Percentiles rank a stretch among this genome's conserved stretches.
phyloP scores from a whole-genome alignment of 1,140 invertebrate genomes.

The Anoplophora glabripennis region DNA sequence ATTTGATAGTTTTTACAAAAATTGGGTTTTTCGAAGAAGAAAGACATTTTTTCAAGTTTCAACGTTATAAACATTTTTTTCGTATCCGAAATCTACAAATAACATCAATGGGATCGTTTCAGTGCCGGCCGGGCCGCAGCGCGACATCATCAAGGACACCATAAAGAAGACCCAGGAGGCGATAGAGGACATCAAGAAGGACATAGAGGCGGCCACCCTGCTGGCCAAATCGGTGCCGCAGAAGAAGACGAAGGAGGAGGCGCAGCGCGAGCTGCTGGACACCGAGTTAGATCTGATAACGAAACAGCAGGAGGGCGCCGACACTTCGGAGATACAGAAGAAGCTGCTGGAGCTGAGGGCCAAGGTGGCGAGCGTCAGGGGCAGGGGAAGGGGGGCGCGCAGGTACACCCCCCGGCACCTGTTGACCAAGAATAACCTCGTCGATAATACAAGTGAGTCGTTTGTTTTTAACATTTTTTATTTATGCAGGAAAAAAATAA shows the following conservation, averaged over 20 bases:
- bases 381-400: slow-evolving; percentile 27
- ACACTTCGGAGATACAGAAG: slow-evolving; percentile 69
- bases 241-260: slow-evolving; percentile 53
- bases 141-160: slow-evolving; percentile 64
- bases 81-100: no score
- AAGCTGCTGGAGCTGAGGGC: slow-evolving; percentile 70
- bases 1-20: no score
- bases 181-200: slow-evolving; percentile 73
- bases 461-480: background rate
- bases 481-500: no score
- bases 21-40: no score
- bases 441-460: slow-evolving; percentile 29
- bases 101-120: slow-evolving; percentile 9
- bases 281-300: slow-evolving; percentile 85
- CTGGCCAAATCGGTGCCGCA: slow-evolving; percentile 22
- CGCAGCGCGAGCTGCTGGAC: slow-evolving; percentile 75
- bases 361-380: slow-evolving; percentile 51
- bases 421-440: slow-evolving; percentile 44
- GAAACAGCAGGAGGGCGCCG: slow-evolving; percentile 69
- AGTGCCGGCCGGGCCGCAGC: slow-evolving; percentile 60
- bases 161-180: slow-evolving; percentile 73
- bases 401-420: slow-evolving; percentile 45
- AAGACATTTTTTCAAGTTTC: no score
- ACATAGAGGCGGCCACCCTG: slow-evolving; percentile 49
- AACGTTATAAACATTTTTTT: no score